phyloP scores from a whole-genome alignment of 2,888 invertebrate species.

The Drosophila atroscutellata region DNA sequence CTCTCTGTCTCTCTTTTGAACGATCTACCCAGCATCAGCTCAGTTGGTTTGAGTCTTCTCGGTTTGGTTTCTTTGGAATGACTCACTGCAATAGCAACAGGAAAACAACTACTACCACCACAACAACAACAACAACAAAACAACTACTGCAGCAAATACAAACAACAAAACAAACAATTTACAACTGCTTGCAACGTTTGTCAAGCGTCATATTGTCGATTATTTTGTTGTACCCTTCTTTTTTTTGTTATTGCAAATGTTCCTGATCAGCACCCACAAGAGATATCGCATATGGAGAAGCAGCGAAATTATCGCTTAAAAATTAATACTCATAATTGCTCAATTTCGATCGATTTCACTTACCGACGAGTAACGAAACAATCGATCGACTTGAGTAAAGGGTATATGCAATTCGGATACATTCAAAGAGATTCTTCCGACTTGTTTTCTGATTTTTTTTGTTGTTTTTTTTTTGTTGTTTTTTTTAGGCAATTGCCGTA shows the following conservation, averaged over 20 bases:
- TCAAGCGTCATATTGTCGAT: constrained; percentile 7
- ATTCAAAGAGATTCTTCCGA: constrained; percentile 5
- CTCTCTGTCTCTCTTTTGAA: constrained; percentile 9
- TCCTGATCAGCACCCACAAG: not conserved
- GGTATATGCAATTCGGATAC: constrained; percentile 6
- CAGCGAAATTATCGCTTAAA: not conserved
- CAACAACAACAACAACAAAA: constrained; percentile 23
- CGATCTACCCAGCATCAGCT: constrained; percentile 10
- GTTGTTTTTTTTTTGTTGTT: not conserved
- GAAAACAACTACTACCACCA: constrained; percentile 11
- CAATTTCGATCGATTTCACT: not conserved
- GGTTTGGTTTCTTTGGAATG: constrained; percentile 41
- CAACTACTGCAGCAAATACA: constrained; percentile 25
- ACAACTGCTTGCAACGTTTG: constrained; percentile 52
- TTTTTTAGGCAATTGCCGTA: constrained; percentile 48
- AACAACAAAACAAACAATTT: constrained; percentile 29
- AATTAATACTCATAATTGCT: not conserved
- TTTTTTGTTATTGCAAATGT: not conserved
- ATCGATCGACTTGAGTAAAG: not conserved
- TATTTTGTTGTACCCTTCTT: constrained; percentile 19
- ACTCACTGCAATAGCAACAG: constrained; percentile 46
- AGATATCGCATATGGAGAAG: not conserved
- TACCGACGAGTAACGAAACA: not conserved
- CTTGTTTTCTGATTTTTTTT: constrained; percentile 20
- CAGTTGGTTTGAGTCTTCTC: constrained; percentile 1